A percentile compares a stretch with the other conserved stretches of the same genome.
Evolutionary conservation across 2,888 invertebrate species (phyloP).

Genomic region (Plusia festucae): DNA sequence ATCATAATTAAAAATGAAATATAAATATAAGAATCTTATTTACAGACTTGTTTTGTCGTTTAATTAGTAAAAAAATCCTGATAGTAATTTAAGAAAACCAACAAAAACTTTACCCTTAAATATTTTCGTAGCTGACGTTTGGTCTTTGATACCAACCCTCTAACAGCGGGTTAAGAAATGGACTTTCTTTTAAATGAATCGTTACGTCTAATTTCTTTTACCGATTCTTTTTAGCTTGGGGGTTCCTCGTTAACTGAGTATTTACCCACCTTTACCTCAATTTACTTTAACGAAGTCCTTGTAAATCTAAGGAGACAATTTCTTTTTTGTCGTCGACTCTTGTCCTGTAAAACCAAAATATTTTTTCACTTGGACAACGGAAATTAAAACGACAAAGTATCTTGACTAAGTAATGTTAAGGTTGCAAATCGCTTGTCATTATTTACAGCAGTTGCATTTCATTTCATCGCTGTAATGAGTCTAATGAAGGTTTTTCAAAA

Average conservation of each 20-base stretch:
- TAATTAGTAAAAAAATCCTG: too few species aligned
- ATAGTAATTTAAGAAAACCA: too few species aligned
- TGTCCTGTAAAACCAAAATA: slow-evolving; percentile 58
- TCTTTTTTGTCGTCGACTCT: slow-evolving; percentile 73
- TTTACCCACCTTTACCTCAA: slow-evolving; percentile 80
- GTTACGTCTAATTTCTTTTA: slow-evolving; percentile 67
- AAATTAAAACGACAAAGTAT: slow-evolving; percentile 18
- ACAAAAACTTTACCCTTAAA: background rate
- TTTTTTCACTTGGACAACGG: slow-evolving; percentile 33
- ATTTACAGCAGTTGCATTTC: slow-evolving; percentile 39
- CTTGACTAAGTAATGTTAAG: slow-evolving; percentile 41
- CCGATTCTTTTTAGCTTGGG: slow-evolving; percentile 56
- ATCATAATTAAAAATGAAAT: too few species aligned
- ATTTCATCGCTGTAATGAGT: slow-evolving; percentile 73
- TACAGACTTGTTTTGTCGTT: too few species aligned
- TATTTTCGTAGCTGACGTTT: background rate
- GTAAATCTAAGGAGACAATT: slow-evolving; percentile 76
- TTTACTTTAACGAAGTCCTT: slow-evolving; percentile 80
- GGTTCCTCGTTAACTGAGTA: slow-evolving; percentile 71
- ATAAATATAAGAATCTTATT: too few species aligned
- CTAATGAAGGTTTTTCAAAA: slow-evolving; percentile 82
- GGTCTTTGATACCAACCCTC: slow-evolving; percentile 1
- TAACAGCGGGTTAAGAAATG: slow-evolving; percentile 8
- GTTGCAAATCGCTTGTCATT: slow-evolving; percentile 46
- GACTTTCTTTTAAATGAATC: slow-evolving; percentile 60